These are phyloP conservation scores for Barbus barbus DNA, from an alignment of 2,113 vertebrate genomes.

Conservation along the genomic window DNA sequence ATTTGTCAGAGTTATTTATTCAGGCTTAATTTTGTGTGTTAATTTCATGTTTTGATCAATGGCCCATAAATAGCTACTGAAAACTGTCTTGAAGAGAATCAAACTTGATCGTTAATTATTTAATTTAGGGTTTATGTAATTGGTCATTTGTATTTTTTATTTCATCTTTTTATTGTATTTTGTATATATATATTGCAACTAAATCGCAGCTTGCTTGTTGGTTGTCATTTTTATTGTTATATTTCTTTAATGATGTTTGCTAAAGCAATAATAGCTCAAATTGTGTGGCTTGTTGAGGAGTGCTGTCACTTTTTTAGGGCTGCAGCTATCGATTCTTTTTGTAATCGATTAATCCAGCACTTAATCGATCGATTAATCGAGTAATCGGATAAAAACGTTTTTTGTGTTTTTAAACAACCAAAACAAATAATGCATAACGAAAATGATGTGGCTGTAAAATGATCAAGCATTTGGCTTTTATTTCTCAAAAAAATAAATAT, in stretches of 20 bases:
- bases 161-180: not conserved
- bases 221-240: not conserved
- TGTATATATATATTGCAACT: too few relatives aligned
- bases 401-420: too few relatives aligned
- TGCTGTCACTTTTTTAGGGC: too few relatives aligned
- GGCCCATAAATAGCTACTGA: not conserved
- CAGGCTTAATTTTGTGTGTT: not conserved
- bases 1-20: not conserved
- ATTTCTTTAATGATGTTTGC: not conserved
- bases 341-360: too few relatives aligned
- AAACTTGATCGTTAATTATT: not conserved
- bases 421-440: too few relatives aligned
- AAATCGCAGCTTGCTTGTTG: not conserved
- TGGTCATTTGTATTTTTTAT: not conserved
- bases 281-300: not conserved
- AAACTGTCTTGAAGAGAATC: not conserved
- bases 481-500: too few relatives aligned
- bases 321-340: too few relatives aligned
- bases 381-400: too few relatives aligned
- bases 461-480: too few relatives aligned
- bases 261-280: not conserved
- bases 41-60: not conserved
- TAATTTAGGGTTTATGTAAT: not conserved
- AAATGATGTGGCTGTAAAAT: too few relatives aligned
- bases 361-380: too few relatives aligned